phyloP scores from a whole-genome alignment of 2,888 invertebrate species.

The Eilema depressum region DNA sequence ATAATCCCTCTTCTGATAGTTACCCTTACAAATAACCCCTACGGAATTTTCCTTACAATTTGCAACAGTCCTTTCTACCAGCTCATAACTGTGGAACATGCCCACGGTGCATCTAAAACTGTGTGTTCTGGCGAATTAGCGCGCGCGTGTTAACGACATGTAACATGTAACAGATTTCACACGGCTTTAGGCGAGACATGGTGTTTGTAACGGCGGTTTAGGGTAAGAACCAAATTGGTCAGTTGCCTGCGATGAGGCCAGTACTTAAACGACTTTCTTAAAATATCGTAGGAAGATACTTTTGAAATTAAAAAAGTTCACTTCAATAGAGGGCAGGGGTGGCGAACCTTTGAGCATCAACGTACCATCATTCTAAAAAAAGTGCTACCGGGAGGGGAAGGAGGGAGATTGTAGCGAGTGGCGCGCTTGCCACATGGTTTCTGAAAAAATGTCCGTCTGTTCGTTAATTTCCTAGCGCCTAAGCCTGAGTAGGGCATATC shows the following conservation, averaged over 20 bases:
- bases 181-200: not conserved
- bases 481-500: too few species aligned
- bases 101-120: constrained; percentile 3
- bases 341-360: too few species aligned
- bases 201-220: not conserved
- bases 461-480: too few species aligned
- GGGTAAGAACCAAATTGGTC: not conserved
- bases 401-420: too few species aligned
- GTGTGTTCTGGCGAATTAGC: constrained; percentile 11
- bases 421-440: too few species aligned
- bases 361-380: too few species aligned
- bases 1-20: too few species aligned
- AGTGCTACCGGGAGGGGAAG: too few species aligned
- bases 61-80: not conserved
- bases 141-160: constrained; percentile 10
- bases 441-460: too few species aligned
- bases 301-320: too few species aligned
- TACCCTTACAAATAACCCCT: not conserved
- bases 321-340: too few species aligned
- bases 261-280: not conserved
- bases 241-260: not conserved
- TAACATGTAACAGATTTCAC: constrained; percentile 14
- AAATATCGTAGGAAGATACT: not conserved
- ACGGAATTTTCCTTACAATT: not conserved
- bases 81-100: not conserved